Evolutionary conservation across 2,888 invertebrate species (phyloP).

Genomic region (Campopleginae sp.): DNA sequence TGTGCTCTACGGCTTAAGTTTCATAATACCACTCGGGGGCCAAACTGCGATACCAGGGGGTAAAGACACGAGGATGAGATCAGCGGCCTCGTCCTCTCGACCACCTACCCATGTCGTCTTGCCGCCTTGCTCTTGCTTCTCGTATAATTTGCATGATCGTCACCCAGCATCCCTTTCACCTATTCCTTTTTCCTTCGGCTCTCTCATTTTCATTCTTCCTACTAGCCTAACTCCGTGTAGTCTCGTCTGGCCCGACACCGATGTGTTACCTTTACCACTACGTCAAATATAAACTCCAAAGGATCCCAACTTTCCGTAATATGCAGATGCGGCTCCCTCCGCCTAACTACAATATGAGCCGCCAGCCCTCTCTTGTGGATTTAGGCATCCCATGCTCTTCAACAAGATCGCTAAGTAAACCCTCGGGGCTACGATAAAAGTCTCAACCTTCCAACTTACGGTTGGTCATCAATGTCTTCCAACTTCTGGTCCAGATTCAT

Average conservation of each 20-base stretch:
- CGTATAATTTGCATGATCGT: conserved; percentile 59
- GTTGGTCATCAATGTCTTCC: conserved; percentile 1
- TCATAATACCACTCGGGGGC: conserved; percentile 79
- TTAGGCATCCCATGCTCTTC: conserved; percentile 24
- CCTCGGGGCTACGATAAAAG: conserved; percentile 4
- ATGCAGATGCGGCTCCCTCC: conserved; percentile 50
- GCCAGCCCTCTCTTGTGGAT: conserved; percentile 1
- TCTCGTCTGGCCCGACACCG: conserved; percentile 34
- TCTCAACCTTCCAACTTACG: neutral
- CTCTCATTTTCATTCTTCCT: conserved; percentile 38
- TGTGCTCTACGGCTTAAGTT: conserved; percentile 81
- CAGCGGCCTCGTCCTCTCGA: conserved; percentile 55
- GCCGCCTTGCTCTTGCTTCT: conserved; percentile 24
- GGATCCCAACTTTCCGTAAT: conserved; percentile 51
- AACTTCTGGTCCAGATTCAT: conserved; percentile 1
- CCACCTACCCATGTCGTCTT: conserved; percentile 61
- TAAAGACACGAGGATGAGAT: conserved; percentile 72
- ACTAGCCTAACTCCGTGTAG: neutral
- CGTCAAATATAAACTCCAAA: conserved; percentile 57
- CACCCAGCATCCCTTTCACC: conserved; percentile 33
- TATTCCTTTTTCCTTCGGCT: conserved; percentile 40
- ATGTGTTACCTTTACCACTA: conserved; percentile 38
- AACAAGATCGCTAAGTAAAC: conserved; percentile 28
- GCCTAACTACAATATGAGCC: conserved; percentile 5
- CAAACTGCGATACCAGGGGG: conserved; percentile 75